Conservation (phyloP, 2,888 invertebrate genomes). For the Caradrina kadenii region DNA sequence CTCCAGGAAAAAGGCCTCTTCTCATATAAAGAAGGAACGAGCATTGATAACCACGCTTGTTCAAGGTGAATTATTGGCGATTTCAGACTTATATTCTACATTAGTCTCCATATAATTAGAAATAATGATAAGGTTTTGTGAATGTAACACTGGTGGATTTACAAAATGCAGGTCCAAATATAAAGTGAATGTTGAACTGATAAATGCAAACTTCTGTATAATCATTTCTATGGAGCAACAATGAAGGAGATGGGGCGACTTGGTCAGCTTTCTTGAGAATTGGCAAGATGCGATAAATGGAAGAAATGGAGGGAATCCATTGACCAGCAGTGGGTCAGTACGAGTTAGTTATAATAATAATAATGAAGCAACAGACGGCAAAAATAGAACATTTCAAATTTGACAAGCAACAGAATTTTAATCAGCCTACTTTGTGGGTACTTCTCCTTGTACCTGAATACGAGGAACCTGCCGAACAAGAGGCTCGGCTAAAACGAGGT, state of each 20-base stretch:
- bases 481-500: slow-evolving; percentile 35
- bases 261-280: too few species aligned
- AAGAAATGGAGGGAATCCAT: too few species aligned
- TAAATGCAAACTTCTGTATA: neutral
- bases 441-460: neutral
- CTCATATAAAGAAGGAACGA: too few species aligned
- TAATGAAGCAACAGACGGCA: neutral
- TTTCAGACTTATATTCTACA: too few species aligned
- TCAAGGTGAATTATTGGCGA: too few species aligned
- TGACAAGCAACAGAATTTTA: neutral
- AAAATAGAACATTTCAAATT: neutral
- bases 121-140: neutral
- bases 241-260: too few species aligned
- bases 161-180: neutral
- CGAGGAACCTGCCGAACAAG: slow-evolving; percentile 19
- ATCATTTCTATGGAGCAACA: neutral
- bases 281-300: too few species aligned
- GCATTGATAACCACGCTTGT: too few species aligned
- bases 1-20: too few species aligned
- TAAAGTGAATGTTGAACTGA: neutral
- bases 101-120: too few species aligned
- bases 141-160: neutral
- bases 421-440: slow-evolving; percentile 1
- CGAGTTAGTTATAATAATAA: neutral
- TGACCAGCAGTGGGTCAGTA: too few species aligned